A percentile compares a stretch with the other conserved stretches of the same genome.
These are phyloP conservation scores for Melanotaenia nigrans DNA, from an alignment of 2,797 vertebrate genomes.

Conservation along the genomic window DNA sequence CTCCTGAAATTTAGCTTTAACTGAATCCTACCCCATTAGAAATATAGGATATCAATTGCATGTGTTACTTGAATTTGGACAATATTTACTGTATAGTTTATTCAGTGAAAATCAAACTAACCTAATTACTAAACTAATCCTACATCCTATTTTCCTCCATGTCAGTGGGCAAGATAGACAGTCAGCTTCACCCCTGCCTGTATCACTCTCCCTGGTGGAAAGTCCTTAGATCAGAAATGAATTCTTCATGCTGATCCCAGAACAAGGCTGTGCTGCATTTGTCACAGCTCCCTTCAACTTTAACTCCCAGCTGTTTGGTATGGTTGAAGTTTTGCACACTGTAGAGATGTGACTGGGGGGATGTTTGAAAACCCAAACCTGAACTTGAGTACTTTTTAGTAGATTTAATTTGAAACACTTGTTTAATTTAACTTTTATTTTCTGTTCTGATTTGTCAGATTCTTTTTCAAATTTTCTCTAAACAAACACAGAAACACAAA, in stretches of 20 bases:
- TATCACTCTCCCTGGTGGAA: slow-evolving; percentile 66
- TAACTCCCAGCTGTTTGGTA: slow-evolving; percentile 74
- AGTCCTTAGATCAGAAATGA: slow-evolving; percentile 75
- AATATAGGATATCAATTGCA: background rate
- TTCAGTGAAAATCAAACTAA: slow-evolving; percentile 30
- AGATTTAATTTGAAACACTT: background rate
- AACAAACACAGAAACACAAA: background rate
- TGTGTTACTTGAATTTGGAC: slow-evolving; percentile 10
- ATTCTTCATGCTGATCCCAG: slow-evolving; percentile 77
- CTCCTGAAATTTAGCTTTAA: background rate
- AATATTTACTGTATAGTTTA: slow-evolving; percentile 16
- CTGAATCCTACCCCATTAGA: slow-evolving; percentile 15
- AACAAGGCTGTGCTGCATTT: slow-evolving; percentile 76
- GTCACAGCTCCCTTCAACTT: slow-evolving; percentile 78
- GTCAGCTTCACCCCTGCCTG: slow-evolving; percentile 73
- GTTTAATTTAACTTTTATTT: background rate
- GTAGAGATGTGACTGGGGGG: slow-evolving; percentile 62
- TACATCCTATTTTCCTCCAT: slow-evolving; percentile 50
- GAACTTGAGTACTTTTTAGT: slow-evolving; percentile 7
- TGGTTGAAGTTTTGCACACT: slow-evolving; percentile 61
- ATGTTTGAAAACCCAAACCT: slow-evolving; percentile 51
- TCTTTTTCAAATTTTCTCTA: background rate
- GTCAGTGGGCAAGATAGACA: slow-evolving; percentile 64
- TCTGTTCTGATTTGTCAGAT: background rate
- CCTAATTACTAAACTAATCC: slow-evolving; percentile 4